A percentile compares a stretch with the other conserved stretches of the same genome.
These are phyloP conservation scores for Acestrorhynchus altus DNA, from an alignment of 2,797 vertebrate species.

Conservation along the genomic window DNA sequence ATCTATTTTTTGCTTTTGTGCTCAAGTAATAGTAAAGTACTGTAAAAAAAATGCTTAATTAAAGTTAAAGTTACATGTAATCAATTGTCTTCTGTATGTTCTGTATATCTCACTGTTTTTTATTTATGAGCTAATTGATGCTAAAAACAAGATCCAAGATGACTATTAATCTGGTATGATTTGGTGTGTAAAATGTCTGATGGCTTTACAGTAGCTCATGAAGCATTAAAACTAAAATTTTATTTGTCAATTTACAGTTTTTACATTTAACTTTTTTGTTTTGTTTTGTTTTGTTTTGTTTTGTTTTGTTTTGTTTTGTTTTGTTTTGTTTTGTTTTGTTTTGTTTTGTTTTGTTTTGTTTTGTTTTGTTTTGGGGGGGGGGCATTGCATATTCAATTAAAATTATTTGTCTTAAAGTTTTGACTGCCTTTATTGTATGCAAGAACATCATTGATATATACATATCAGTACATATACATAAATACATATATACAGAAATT, in stretches of 20 bases:
- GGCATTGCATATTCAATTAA: background rate
- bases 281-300: too few relatives aligned
- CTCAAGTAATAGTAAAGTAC: background rate
- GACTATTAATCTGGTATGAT: background rate
- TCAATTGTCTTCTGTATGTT: background rate
- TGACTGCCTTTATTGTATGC: background rate
- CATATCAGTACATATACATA: too few relatives aligned
- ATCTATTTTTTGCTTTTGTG: background rate
- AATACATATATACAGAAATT: too few relatives aligned
- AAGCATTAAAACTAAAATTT: background rate
- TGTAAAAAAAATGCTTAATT: background rate
- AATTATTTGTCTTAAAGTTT: background rate
- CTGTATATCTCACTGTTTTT: background rate
- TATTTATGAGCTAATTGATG: background rate
- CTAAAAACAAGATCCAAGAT: background rate
- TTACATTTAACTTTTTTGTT: background rate
- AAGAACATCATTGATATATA: too few relatives aligned
- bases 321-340: too few relatives aligned
- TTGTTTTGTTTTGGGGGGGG: too few relatives aligned
- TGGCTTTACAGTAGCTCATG: constrained; percentile 12
- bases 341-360: too few relatives aligned
- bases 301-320: too few relatives aligned
- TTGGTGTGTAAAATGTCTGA: background rate
- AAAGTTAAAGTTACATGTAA: constrained; percentile 12
- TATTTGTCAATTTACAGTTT: background rate